Evolutionary conservation across 2,888 invertebrate genomes (phyloP).

Genomic region (Apotomis turbidana): DNA sequence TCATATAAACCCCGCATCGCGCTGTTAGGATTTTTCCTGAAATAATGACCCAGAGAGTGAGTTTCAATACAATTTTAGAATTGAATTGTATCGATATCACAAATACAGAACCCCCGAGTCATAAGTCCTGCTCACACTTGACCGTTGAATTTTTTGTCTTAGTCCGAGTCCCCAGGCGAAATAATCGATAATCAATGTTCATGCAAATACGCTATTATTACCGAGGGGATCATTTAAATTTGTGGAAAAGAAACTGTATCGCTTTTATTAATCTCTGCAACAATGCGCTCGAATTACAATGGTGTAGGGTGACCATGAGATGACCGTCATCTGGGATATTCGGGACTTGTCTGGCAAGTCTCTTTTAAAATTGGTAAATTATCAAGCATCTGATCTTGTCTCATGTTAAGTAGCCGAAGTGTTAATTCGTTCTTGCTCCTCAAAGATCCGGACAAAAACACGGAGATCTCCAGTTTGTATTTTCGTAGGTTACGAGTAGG

Average conservation of each 20-base stretch:
- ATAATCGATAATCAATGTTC: constrained; percentile 46
- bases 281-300: constrained; percentile 71
- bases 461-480: too few relatives aligned
- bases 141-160: constrained; percentile 22
- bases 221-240: constrained; percentile 78
- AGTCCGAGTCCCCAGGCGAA: constrained; percentile 29
- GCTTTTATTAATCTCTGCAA: constrained; percentile 73
- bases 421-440: too few relatives aligned
- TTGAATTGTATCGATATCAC: not conserved
- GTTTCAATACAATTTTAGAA: too few relatives aligned
- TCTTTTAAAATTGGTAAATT: too few relatives aligned
- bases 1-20: too few relatives aligned
- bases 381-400: too few relatives aligned
- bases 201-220: constrained; percentile 75
- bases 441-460: too few relatives aligned
- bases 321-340: not conserved
- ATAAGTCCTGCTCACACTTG: not conserved
- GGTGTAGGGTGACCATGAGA: constrained; percentile 58
- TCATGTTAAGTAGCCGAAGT: too few relatives aligned
- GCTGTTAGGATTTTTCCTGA: too few relatives aligned
- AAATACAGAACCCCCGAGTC: not conserved
- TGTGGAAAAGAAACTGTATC: constrained; percentile 79
- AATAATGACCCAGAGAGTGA: too few relatives aligned
- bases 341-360: too few relatives aligned
- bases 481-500: too few relatives aligned